phyloP scores from a whole-genome alignment of 2,888 invertebrate genomes.

The Odontomyia ornata region DNA sequence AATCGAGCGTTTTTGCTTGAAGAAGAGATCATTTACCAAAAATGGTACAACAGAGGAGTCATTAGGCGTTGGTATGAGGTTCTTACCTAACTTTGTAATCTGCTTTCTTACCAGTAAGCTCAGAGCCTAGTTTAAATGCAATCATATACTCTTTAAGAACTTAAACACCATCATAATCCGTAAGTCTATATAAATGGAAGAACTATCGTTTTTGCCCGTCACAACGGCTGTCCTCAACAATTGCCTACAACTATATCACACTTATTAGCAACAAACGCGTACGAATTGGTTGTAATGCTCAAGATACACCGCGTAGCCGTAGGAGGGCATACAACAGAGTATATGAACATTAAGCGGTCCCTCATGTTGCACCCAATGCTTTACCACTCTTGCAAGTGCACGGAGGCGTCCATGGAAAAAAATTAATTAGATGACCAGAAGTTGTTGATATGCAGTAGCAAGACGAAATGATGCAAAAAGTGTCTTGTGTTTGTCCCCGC shows the following conservation, averaged over 20 bases:
- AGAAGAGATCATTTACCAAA: no score
- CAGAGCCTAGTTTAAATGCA: no score
- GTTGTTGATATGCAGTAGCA: slow-evolving; percentile 41
- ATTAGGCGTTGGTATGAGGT: no score
- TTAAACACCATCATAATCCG: no score
- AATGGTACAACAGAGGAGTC: no score
- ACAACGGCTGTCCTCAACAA: not conserved
- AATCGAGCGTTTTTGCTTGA: no score
- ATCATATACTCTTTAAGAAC: no score
- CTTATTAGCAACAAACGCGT: slow-evolving; percentile 16
- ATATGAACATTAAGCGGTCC: not conserved
- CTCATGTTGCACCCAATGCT: slow-evolving; percentile 13
- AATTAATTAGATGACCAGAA: slow-evolving; percentile 45
- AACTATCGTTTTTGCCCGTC: no score
- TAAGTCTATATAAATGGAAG: no score
- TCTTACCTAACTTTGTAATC: no score
- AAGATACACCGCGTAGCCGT: not conserved
- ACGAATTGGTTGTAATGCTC: slow-evolving; percentile 35
- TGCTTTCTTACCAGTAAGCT: no score
- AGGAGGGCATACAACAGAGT: slow-evolving; percentile 15
- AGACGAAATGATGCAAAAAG: slow-evolving; percentile 2
- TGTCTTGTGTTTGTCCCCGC: slow-evolving; percentile 19
- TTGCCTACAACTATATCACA: slow-evolving; percentile 14
- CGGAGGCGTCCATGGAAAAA: slow-evolving; percentile 39
- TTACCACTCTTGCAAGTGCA: not conserved